Evolutionary conservation across 2,888 invertebrate species (phyloP).

Genomic region (Melieria crassipennis): DNA sequence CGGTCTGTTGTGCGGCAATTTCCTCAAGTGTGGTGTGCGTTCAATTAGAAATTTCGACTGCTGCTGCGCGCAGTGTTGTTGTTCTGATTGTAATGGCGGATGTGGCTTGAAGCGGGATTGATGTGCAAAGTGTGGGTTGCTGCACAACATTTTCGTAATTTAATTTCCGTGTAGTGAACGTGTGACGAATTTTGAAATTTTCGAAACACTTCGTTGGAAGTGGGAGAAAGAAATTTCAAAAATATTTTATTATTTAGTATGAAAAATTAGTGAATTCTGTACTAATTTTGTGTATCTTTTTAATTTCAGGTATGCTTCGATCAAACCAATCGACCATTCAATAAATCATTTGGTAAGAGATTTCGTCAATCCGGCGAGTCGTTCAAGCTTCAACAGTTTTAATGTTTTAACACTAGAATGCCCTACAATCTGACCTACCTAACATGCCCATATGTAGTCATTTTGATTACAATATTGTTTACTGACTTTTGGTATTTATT

Average conservation of each 20-base stretch:
- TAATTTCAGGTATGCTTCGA: neutral
- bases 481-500: too few species aligned
- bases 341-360: too few species aligned
- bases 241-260: neutral
- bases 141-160: constrained; percentile 36
- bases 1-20: constrained; percentile 16
- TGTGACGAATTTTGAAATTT: constrained; percentile 54
- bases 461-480: too few species aligned
- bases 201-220: too few species aligned
- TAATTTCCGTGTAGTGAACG: constrained; percentile 49
- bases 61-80: neutral
- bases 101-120: constrained; percentile 1
- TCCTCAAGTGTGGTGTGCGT: constrained; percentile 32
- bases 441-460: too few species aligned
- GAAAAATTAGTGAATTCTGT: too few species aligned
- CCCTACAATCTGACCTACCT: too few species aligned
- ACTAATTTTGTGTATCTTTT: neutral
- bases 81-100: neutral
- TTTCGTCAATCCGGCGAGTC: too few species aligned
- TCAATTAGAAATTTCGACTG: constrained; percentile 37
- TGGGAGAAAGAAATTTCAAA: constrained; percentile 11
- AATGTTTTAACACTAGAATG: too few species aligned
- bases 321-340: too few species aligned
- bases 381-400: too few species aligned
- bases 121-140: constrained; percentile 5